These are phyloP conservation scores for Eulemur rubriventer DNA, from an alignment of 2,797 vertebrate genomes.

Conservation along the genomic window DNA sequence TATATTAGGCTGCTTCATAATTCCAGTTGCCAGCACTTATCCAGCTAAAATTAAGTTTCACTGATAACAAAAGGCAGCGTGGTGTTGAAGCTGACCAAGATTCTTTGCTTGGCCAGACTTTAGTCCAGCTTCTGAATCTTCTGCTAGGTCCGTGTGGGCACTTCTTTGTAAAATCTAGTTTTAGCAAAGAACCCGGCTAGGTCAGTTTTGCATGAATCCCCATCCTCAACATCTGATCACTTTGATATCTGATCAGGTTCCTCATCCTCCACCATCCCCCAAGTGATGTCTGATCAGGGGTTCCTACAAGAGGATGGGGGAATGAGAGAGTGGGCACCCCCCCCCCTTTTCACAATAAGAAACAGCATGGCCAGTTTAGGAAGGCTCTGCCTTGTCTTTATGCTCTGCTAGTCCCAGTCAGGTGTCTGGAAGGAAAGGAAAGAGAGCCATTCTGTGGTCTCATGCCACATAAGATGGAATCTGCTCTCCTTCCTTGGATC, in stretches of 20 bases:
- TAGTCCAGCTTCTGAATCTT: neutral
- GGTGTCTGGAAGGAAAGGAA: neutral
- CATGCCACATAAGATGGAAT: neutral
- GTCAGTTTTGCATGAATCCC: neutral
- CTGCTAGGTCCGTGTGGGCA: too few relatives aligned
- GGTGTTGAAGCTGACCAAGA: neutral
- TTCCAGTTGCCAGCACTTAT: neutral
- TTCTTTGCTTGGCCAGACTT: neutral
- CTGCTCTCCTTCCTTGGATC: neutral
- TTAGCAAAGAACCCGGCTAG: neutral
- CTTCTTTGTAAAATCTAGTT: neutral
- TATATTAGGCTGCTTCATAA: neutral
- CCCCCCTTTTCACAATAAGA: neutral
- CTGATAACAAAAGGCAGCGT: neutral
- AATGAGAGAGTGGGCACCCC: neutral
- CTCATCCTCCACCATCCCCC: neutral
- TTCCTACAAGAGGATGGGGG: neutral
- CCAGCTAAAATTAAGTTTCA: neutral
- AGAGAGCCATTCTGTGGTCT: neutral
- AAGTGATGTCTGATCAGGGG: neutral
- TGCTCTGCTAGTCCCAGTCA: neutral
- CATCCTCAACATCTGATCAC: neutral
- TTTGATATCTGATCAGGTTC: neutral
- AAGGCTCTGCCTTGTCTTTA: neutral
- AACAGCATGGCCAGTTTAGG: neutral